phyloP scores from a whole-genome alignment of 2,888 invertebrate species.

The Drosophila kambysellisi region DNA sequence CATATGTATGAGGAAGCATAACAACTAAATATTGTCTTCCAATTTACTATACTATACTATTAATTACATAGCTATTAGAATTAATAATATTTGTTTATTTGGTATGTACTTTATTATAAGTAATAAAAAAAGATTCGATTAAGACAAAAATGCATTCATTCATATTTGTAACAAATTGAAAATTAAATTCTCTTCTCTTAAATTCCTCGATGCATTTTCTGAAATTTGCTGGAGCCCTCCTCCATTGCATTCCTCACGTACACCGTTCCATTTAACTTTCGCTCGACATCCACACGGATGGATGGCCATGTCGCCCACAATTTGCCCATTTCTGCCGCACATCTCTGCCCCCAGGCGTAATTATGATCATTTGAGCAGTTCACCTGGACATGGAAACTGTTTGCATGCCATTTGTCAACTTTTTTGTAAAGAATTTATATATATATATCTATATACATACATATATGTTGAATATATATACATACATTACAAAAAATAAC shows the following conservation, averaged over 20 bases:
- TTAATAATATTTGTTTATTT: not conserved
- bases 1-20: too few species aligned
- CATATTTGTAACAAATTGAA: conserved; percentile 2
- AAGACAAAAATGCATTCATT: not conserved
- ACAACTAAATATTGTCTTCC: not conserved
- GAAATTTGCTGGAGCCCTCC: conserved; percentile 6
- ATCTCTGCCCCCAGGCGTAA: conserved; percentile 36
- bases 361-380: conserved; percentile 57
- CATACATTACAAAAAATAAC: not conserved
- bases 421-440: conserved; percentile 34
- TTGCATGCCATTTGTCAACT: conserved; percentile 57
- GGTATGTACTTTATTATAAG: not conserved
- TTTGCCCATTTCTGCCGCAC: conserved; percentile 7
- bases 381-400: conserved; percentile 48
- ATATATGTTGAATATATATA: not conserved
- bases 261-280: conserved; percentile 2
- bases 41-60: not conserved
- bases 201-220: conserved; percentile 28
- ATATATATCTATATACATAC: not conserved
- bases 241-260: conserved; percentile 21
- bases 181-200: conserved; percentile 30
- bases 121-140: not conserved
- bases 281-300: conserved; percentile 6
- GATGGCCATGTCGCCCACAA: not conserved
- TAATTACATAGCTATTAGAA: not conserved